Evolutionary conservation across 2,113 vertebrate genomes (phyloP), one percentile per base, ranked within the genome.

Genomic region (Lontra canadensis): DNA sequence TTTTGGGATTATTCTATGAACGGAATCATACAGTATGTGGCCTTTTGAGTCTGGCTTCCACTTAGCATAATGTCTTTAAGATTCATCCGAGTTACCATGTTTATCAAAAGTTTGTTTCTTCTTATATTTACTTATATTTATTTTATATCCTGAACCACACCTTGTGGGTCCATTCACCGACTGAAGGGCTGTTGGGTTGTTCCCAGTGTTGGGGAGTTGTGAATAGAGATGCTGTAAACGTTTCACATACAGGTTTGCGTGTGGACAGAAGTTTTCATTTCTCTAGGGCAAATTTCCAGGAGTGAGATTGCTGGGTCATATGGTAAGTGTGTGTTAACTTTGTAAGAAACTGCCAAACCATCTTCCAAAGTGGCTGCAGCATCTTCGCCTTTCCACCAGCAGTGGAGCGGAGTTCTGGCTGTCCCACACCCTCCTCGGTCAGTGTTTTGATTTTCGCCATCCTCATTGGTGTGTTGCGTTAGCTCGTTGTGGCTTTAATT

Each of bases 261-360:
- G 93, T 84, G 31, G 59, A 78, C 84, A 83, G 73, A 78, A 84
- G 90, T 84, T 55, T 84, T 69, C 79, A 13, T 95, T 69, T 88
- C 69, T 92, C 84, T 44, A 80, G 79, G 84, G 96, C 63, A 89
- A 12, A 79, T 47, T 47, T 71, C 76, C 85, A 73, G 93, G 69
- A 79, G 52, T 47, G 79, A 90, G 90, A n/a, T 87, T 57, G 81
- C 86, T 52, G 87, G 86, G 95, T 94, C 96, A 80, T 25, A 34
- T n/a, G 71, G 67, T 81, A 92, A 84, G 84, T 71, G 10, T 55
- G 25, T 52, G 31, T 80, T 63, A 39, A 71, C 89, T 91, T 82
- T 18, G 21, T 36, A 17, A 74, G 73, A 81, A 81, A 14, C 49
- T 44, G 83, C 84, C 34, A 29, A n/a, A 4, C 83, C 5, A 2